These are phyloP conservation scores for Micromys minutus DNA, from an alignment of 2,113 vertebrate genomes.

Conservation along the genomic window DNA sequence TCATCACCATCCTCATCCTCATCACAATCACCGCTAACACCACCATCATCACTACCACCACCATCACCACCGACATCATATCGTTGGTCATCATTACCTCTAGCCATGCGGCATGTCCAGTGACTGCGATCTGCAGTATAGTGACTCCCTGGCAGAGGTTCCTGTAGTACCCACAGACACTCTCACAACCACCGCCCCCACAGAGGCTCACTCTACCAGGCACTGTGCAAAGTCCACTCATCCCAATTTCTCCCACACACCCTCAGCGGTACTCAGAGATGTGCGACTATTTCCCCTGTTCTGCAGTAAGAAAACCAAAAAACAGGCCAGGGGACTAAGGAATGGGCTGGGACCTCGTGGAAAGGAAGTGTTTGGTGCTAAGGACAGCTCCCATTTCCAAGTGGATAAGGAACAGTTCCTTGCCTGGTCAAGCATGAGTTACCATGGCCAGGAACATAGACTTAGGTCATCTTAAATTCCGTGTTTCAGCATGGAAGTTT, in stretches of 20 bases:
- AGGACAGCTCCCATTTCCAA: not conserved
- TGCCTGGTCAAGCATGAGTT: too few relatives aligned
- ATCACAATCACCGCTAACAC: not conserved
- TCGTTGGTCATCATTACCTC: not conserved
- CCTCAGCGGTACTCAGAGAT: not conserved
- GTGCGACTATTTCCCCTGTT: not conserved
- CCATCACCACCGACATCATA: fast-evolving
- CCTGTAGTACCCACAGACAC: not conserved
- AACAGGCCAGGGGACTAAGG: not conserved
- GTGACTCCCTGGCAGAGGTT: not conserved
- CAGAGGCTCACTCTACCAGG: not conserved
- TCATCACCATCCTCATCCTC: not conserved
- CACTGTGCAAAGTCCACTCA: not conserved
- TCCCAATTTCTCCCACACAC: not conserved
- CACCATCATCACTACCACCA: not conserved
- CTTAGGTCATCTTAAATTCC: not conserved
- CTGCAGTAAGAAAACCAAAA: not conserved
- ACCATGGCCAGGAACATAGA: not conserved
- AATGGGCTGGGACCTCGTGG: not conserved
- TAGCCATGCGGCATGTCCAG: not conserved
- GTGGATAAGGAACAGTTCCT: not conserved
- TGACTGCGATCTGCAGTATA: not conserved
- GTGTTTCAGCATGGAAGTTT: not conserved
- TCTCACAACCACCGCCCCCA: not conserved
- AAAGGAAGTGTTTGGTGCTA: not conserved